Evolutionary conservation across 2,888 invertebrate species (phyloP).

Genomic region (Plebejus melissa): DNA sequence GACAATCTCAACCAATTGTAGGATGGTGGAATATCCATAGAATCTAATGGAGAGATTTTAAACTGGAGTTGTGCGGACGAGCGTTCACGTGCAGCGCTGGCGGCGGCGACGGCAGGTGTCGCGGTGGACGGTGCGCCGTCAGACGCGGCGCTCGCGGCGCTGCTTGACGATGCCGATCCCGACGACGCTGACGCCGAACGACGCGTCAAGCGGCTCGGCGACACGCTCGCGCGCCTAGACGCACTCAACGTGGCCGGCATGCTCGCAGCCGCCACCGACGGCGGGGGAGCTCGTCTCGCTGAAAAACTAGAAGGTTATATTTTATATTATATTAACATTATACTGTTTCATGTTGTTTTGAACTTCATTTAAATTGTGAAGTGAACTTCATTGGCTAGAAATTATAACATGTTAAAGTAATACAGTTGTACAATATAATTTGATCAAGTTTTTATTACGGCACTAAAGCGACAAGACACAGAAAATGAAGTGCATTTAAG

Average conservation of each 20-base stretch:
- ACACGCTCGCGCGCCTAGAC: slow-evolving; percentile 86
- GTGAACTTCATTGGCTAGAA: no score
- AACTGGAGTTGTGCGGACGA: slow-evolving; percentile 41
- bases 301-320: slow-evolving; percentile 58
- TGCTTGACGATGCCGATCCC: slow-evolving; percentile 87
- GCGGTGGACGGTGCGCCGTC: slow-evolving; percentile 91
- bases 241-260: slow-evolving; percentile 88
- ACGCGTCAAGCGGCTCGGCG: slow-evolving; percentile 84
- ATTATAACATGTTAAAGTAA: no score
- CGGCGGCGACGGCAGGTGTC: slow-evolving; percentile 47
- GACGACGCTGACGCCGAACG: slow-evolving; percentile 91
- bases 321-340: neutral
- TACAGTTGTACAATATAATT: no score
- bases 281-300: slow-evolving; percentile 83
- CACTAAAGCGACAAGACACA: no score
- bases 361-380: neutral
- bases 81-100: slow-evolving; percentile 36
- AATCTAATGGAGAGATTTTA: slow-evolving; percentile 43
- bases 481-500: no score
- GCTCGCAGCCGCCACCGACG: slow-evolving; percentile 81
- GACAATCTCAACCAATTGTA: slow-evolving; percentile 28
- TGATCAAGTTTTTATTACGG: no score
- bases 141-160: slow-evolving; percentile 79
- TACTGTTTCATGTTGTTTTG: neutral
- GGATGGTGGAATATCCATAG: slow-evolving; percentile 41